Conservation (phyloP, 2,797 vertebrate genomes). For the Lacerta viridis region DNA sequence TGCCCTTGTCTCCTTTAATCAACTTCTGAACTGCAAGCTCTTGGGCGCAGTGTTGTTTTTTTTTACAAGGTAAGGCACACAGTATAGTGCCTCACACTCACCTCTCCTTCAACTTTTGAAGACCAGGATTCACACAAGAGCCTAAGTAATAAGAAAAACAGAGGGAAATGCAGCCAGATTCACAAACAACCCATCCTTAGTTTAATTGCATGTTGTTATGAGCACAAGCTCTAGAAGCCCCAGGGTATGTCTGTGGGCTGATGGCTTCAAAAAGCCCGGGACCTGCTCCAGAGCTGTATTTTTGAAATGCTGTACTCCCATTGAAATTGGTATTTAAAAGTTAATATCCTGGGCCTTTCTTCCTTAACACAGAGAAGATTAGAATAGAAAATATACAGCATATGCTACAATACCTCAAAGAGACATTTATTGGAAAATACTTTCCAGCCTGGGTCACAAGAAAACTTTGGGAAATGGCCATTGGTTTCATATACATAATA, state of each 20-base stretch:
- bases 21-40: slow-evolving; percentile 19
- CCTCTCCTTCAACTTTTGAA: accelerated
- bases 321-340: neutral
- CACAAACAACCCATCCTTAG: neutral
- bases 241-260: accelerated
- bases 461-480: neutral
- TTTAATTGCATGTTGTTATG: slow-evolving; percentile 1
- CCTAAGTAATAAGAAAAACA: neutral
- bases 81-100: accelerated
- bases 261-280: accelerated
- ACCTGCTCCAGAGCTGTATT: accelerated
- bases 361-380: neutral
- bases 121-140: neutral
- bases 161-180: neutral
- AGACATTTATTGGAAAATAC: slow-evolving; percentile 20
- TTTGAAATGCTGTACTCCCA: accelerated
- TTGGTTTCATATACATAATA: neutral
- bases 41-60: neutral
- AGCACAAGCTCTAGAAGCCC: neutral
- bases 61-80: neutral
- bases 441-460: slow-evolving; percentile 6
- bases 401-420: slow-evolving; percentile 17
- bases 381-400: slow-evolving; percentile 7
- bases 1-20: neutral
- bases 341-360: neutral